These are phyloP conservation scores for Hyposoter dolosus DNA, from an alignment of 2,888 invertebrate species.

Conservation along the genomic window DNA sequence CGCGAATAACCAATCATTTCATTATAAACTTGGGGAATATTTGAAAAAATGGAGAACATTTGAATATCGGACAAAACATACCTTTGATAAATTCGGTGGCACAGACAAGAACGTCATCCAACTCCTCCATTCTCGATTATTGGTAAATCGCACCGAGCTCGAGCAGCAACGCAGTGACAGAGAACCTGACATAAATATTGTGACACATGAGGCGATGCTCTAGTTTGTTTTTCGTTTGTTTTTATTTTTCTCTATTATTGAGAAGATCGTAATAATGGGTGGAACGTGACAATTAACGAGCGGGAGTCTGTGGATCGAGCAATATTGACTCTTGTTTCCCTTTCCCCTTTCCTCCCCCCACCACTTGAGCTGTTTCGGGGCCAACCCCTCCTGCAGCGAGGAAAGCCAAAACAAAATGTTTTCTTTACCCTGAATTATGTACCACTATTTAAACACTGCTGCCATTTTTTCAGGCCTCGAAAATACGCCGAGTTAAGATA, in stretches of 20 bases:
- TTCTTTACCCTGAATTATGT: neutral
- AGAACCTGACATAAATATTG: slow-evolving; percentile 62
- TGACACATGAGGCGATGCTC: slow-evolving; percentile 45
- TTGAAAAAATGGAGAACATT: neutral
- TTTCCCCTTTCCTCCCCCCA: neutral
- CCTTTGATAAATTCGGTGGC: slow-evolving; percentile 83
- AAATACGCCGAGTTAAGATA: neutral
- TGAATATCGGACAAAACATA: slow-evolving; percentile 64
- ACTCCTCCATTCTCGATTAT: slow-evolving; percentile 78
- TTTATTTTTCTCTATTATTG: neutral
- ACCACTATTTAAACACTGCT: neutral
- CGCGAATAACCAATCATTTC: neutral
- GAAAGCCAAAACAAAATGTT: slow-evolving; percentile 36
- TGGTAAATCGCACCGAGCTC: slow-evolving; percentile 41
- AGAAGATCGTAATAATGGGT: slow-evolving; percentile 7
- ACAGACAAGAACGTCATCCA: slow-evolving; percentile 78
- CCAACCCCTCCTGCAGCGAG: slow-evolving; percentile 37
- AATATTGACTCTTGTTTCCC: slow-evolving; percentile 60
- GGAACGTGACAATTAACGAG: slow-evolving; percentile 56
- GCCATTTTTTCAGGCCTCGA: neutral
- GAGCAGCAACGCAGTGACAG: slow-evolving; percentile 58
- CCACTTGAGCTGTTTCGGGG: neutral
- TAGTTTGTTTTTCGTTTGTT: neutral
- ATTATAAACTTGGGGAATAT: neutral
- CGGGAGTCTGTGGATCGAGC: slow-evolving; percentile 47